Base-by-base conservation (phyloP, 2,888 invertebrate species). In the Latheticus oryzae region DNA sequence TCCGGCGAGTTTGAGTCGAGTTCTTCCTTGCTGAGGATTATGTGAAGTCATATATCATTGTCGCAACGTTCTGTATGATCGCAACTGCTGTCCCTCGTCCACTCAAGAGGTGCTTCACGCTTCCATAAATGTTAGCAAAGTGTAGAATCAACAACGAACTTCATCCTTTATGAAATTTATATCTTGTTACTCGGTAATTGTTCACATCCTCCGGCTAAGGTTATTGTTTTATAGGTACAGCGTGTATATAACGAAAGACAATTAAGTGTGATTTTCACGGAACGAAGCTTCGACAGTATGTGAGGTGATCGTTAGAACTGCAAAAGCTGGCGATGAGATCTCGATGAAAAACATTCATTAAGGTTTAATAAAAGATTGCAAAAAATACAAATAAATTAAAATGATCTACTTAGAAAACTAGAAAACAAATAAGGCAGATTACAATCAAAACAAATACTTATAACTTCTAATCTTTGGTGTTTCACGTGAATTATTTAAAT, bases 111-210 rank as follows among this genome's bases (percentile, higher is more conserved):
- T 63, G 51, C 65, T 64, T 65, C 61, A 64, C 61, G 58, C 62
- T 57, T 61, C 62, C 63, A 66, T 66, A 67, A 66, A 66, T 65
- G 66, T 64, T 65, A 58, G 62, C 47, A 61, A 67, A 64, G 64
- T 67, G 65, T 63, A 66, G 59, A 67, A 67, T 67, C 65, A 66
- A 64, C 67, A 62, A 47, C 53, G 62, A n/a, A 60, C 53, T 23
- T 8, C 9, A 24, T 42, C 9, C 52, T 43, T 35, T 43, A 43
- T 43, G 43, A 53, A 53, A 43, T 43, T 43, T 43, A 53, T 43
- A 53, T 43, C 33, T 26, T 33, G 43, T 24, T 37, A 17, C 13
- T 15, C 26, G 38, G 43, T 53, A 52, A 52, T 52, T 43, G 43
- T 13, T 35, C 52, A 24, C 42, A 28, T 52, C 52, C 40, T 52